Evolutionary conservation across 2,888 invertebrate species (phyloP), one percentile per base, ranked within the genome.

Genomic region (Polyploca ridens): DNA sequence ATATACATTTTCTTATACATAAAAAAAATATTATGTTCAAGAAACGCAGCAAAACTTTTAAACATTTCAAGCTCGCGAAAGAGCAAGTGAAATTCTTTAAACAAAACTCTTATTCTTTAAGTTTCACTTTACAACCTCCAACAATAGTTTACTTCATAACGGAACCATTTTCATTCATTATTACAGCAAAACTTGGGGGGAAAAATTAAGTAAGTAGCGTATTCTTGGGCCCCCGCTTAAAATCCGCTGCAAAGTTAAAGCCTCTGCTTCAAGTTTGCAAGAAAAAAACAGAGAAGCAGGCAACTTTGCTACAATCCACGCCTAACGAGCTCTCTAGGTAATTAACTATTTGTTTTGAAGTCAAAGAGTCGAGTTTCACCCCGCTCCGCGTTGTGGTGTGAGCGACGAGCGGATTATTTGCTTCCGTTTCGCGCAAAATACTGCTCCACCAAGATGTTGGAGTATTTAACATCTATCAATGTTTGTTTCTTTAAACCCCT

Each of bases 281-380:
- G 54, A 54, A 19, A 19, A 27, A 46, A 46, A 19, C 10, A 19
- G 2, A 54, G 19, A 54, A 54, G 19, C 16, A 74, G 73, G 71
- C 75, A 79, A 86, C 84, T 83, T 81, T 69, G 80, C 84, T 85
- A 88, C 90, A 90, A 90, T 89, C 87, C 86, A 77, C 75, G 85
- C 82, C 85, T 91, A 91, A 91, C 90, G 90, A 90, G 87, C 91
- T 90, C 90, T 90, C 85, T 82, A 80, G 82, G 84, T 91, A 91
- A 92, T 92, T 92, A 91, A 89, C 91, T 90, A 90, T 92, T 92
- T 91, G 90, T 91, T 91, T 84, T 85, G 74, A 83, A 91, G 88
- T 91, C 90, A 90, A 89, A 91, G 89, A 89, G 85, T 87, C 77
- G 76, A 84, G 83, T 87, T 84, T 73, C 75, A 80, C 81, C 79